These are phyloP conservation scores for Sciurus carolinensis DNA, from an alignment of 2,797 vertebrate genomes.

Conservation along the genomic window DNA sequence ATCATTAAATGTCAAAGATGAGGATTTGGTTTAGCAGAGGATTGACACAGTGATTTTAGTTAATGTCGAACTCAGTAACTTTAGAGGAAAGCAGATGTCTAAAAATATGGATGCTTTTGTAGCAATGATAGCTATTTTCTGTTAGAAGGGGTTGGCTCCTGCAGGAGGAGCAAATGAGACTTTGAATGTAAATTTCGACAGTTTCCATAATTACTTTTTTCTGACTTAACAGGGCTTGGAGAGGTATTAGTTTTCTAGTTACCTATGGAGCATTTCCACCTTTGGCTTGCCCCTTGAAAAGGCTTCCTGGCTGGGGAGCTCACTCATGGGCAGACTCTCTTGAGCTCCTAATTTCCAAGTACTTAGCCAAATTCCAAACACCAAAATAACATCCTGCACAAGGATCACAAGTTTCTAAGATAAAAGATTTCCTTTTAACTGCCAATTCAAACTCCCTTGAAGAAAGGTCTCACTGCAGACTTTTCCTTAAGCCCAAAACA, in stretches of 20 bases:
- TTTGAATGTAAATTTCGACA: conserved; percentile 65
- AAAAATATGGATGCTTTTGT: conserved; percentile 57
- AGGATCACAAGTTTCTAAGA: conserved; percentile 48
- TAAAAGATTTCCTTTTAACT: conserved; percentile 60
- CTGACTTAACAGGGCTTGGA: conserved; percentile 3
- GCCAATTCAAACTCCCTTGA: neutral
- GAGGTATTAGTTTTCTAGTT: conserved; percentile 40
- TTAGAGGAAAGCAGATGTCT: conserved; percentile 60
- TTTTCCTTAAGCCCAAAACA: neutral
- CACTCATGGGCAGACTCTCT: conserved; percentile 14
- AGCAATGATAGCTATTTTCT: conserved; percentile 22
- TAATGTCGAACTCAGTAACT: conserved; percentile 63
- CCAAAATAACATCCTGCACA: conserved; percentile 34
- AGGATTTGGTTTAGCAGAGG: conserved; percentile 48
- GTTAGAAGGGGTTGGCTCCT: conserved; percentile 46
- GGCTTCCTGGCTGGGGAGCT: conserved; percentile 53
- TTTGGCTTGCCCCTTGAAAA: conserved; percentile 49
- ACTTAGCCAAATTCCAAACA: conserved; percentile 47
- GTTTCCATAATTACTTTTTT: neutral
- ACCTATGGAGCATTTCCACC: neutral
- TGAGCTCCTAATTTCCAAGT: conserved; percentile 47
- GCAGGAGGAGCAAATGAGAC: conserved; percentile 49
- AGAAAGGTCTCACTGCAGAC: neutral
- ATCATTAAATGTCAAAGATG: conserved; percentile 58
- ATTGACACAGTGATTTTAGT: conserved; percentile 62